Percentiles rank a stretch among this genome's conserved stretches.
phyloP scores from a whole-genome alignment of 2,888 invertebrate species.

The Diogma glabrata region DNA sequence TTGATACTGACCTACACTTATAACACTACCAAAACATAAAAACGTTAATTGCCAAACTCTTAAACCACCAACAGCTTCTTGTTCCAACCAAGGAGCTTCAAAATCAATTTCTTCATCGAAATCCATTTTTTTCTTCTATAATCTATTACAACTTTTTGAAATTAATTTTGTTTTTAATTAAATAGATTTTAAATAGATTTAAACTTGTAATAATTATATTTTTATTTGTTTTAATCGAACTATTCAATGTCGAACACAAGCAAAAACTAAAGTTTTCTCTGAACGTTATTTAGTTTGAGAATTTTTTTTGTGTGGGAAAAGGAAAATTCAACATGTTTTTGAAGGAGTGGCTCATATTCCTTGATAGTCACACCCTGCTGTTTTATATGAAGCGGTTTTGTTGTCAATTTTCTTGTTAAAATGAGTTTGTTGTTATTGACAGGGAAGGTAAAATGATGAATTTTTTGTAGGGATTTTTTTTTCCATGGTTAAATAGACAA shows the following conservation, averaged over 20 bases:
- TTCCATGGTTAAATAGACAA: too few species aligned
- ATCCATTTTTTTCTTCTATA: not conserved
- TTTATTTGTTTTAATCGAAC: not conserved
- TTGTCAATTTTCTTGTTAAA: too few species aligned
- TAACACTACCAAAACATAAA: conserved; percentile 50
- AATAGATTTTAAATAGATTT: too few species aligned
- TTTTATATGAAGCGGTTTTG: conserved; percentile 5
- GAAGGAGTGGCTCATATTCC: conserved; percentile 6
- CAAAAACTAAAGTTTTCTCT: too few species aligned
- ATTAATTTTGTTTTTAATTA: too few species aligned
- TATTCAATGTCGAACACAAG: too few species aligned
- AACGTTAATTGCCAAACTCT: conserved; percentile 75
- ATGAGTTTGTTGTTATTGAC: too few species aligned
- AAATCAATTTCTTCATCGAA: conserved; percentile 4
- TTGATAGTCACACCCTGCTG: conserved; percentile 9
- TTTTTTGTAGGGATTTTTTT: too few species aligned
- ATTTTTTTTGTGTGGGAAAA: not conserved
- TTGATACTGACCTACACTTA: conserved; percentile 47
- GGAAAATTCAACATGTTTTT: conserved; percentile 8
- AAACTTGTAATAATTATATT: too few species aligned
- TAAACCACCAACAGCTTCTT: conserved; percentile 52
- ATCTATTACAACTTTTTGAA: not conserved
- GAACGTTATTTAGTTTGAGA: too few species aligned
- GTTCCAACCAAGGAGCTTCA: conserved; percentile 58
- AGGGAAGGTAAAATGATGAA: too few species aligned